Base-by-base conservation (phyloP, 2,113 vertebrate species). In the Myanophis thanlyinensis region DNA sequence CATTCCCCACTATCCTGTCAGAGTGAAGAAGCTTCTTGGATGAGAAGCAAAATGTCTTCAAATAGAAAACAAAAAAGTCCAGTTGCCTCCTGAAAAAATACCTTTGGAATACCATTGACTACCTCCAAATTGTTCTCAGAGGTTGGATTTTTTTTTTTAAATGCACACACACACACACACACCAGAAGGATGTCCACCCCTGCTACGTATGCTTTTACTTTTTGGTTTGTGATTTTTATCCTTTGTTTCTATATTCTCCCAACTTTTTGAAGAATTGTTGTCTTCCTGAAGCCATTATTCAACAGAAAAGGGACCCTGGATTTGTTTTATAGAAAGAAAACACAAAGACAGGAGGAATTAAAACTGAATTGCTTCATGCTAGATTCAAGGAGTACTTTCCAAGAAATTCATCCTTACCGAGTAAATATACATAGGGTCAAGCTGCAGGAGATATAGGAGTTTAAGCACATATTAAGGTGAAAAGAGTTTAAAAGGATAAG, bases 371-470 rank as follows among this genome's bases (percentile, higher is more conserved):
- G 51, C 54, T 67, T 91, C 91, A 87, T 27, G 40, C n/a, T 89
- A 52, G 30, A 53, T 62, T 85, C 87, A 44, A 91, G 51, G 40
- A 92, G n/a, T 35, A 85, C 52, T 92, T 92, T 54, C 67, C 67
- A 92, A 59, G 30, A 89, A 89, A 49, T 56, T 85, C 51, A 56
- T 22, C 18, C 51, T 56, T 56, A 48, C 30, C 0, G 6, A 59
- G 46, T 85, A 54, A 91, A 91, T 56, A 86, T 20, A 53, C 80
- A 85, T 46, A 91, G 90, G 73, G 53, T 54, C 90, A 86, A 86
- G 27, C 80, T 86, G 90, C 73, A 86, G 80, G 59, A 56, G 90
- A 59, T 86, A 56, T 22, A 56, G 4, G 13, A 30, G 30, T 85
- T 85, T 46, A 91, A 85, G 54, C 9, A 56, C 7, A 85, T 15